Base-by-base conservation (phyloP, 2,113 vertebrate species). In the Corythaeola cristata region DNA sequence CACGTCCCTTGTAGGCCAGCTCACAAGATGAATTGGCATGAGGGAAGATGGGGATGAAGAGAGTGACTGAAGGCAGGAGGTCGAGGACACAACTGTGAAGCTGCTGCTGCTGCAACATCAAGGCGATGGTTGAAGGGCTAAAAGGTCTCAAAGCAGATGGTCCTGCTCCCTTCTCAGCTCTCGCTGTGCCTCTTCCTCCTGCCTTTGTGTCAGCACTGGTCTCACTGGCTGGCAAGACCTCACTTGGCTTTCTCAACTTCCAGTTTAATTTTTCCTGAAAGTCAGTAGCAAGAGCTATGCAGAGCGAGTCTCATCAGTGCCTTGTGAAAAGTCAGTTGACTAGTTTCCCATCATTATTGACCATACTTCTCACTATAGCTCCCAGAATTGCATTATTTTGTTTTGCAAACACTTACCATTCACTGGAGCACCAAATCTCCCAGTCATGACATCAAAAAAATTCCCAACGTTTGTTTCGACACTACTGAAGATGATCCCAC, bases 361-460 rank as follows among this genome's bases (percentile, higher is more conserved):
- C 27, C 13, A 53, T 3, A 0, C 9, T 58, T 83, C 32, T 89
- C 14, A 24, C 44, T 63, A 1, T 19, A 58, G 15, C 14, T 72
- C 23, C 11, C 20, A 19, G 47, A 89, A 64, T 4, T 47, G 21
- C 12, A 24, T 66, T 88, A 5, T 37, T 79, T 85, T 85, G 4
- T 62, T 87, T 82, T 71, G 7, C 37, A 90, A 91, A 60, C 62
- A 77, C 98, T 98, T 84, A 98, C 98, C 98, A 69, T 98, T 98
- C 49, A 98, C 98, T 11, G 98, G 98, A 26, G 98, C 98, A 82
- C 98, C 98, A 88, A 98, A 98, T 97, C 98, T 97, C 26, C 98
- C 98, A 1, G 98, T 98, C 98, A 98, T 98, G 75, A 98, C 98
- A 83, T 98, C 98, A 83, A 98, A 98, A 96, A 98, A 98, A 76